These are phyloP conservation scores for Patiria miniata DNA, from an alignment of 35 echinoderm and acorn worm species.

Conservation along the genomic window DNA sequence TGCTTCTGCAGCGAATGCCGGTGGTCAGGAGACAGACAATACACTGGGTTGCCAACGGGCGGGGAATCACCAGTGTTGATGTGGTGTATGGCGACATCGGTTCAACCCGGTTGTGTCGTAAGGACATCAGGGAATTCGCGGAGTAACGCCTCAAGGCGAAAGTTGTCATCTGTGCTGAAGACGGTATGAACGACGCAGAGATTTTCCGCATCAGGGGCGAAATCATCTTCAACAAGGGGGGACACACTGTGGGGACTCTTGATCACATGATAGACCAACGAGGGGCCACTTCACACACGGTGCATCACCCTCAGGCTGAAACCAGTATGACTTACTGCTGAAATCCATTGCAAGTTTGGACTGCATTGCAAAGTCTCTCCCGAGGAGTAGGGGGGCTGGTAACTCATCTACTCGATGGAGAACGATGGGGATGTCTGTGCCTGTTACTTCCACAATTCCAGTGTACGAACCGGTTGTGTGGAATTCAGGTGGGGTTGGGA, in stretches of 20 bases:
- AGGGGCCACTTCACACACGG: conserved; percentile 45
- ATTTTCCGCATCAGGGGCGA: too few species aligned
- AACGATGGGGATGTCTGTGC: not conserved
- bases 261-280: not conserved
- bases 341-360: conserved; percentile 47
- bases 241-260: not conserved
- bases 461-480: not conserved
- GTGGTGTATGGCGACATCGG: conserved; percentile 40
- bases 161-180: not conserved
- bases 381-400: conserved; percentile 40
- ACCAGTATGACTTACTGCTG: conserved; percentile 27
- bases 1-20: conserved; percentile 46
- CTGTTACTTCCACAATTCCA: conserved; percentile 21
- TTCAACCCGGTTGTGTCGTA: conserved; percentile 44
- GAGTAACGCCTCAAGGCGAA: not conserved
- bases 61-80: conserved; percentile 42
- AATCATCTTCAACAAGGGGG: not conserved
- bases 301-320: conserved; percentile 19
- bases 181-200: not conserved
- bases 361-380: conserved; percentile 27
- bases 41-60: conserved; percentile 35
- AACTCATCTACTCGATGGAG: conserved; percentile 9
- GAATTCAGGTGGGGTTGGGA: not conserved
- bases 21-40: conserved; percentile 12
- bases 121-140: conserved; percentile 28